These are phyloP conservation scores for Drosophila grimshawi DNA, from an alignment of 1,140 invertebrate species.

Conservation along the genomic window DNA sequence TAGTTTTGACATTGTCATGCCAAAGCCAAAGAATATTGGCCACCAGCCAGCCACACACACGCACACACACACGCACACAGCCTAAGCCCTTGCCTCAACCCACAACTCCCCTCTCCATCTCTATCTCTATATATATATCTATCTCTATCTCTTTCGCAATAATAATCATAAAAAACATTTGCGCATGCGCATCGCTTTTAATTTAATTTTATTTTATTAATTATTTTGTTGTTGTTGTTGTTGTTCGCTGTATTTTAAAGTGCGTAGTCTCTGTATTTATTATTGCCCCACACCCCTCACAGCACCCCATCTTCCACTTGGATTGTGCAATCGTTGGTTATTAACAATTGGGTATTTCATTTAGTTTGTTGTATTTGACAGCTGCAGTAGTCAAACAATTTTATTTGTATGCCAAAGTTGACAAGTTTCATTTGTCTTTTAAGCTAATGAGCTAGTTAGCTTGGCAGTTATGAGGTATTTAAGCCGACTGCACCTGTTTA, in stretches of 20 bases:
- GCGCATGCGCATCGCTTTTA: constrained; percentile 63
- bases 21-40: constrained; percentile 67
- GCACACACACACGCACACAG: not conserved
- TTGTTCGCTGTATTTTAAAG: constrained; percentile 24
- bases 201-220: constrained; percentile 22
- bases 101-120: constrained; percentile 15
- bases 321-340: constrained; percentile 60
- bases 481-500: constrained; percentile 16
- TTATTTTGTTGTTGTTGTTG: constrained; percentile 21
- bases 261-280: constrained; percentile 16
- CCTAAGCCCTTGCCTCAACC: not conserved
- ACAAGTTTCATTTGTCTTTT: constrained; percentile 17
- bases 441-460: constrained; percentile 44
- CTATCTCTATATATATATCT: too few relatives aligned
- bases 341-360: constrained; percentile 56
- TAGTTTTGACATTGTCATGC: constrained; percentile 68
- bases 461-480: constrained; percentile 18
- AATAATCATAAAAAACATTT: constrained; percentile 45
- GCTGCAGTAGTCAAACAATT: constrained; percentile 13
- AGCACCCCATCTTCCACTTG: not conserved
- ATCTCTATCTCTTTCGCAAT: constrained; percentile 44
- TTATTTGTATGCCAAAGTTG: constrained; percentile 35
- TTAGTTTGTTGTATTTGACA: constrained; percentile 26
- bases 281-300: not conserved
- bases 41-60: constrained; percentile 27